phyloP scores from a whole-genome alignment of 92 coral and sea anemone genomes.

The Umimayanthus kanabou region DNA sequence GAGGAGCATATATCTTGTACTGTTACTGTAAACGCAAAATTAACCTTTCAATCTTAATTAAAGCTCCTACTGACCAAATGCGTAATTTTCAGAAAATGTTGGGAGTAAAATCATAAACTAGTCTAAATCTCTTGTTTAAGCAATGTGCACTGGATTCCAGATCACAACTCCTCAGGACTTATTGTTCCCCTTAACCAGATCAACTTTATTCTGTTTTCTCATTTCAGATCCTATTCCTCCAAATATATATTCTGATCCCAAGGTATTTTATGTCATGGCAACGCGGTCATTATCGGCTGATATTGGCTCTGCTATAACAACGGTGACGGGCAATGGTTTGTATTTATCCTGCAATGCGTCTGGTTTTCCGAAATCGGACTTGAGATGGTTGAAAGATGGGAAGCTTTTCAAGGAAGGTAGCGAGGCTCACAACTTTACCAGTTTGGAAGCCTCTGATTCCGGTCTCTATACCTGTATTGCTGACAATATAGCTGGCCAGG shows the following conservation, averaged over 20 bases:
- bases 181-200: too few species aligned
- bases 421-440: slow-evolving; percentile 33
- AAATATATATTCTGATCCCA: slow-evolving; percentile 48
- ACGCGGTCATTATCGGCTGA: slow-evolving; percentile 54
- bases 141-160: too few species aligned
- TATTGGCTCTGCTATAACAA: slow-evolving; percentile 69
- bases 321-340: slow-evolving; percentile 69
- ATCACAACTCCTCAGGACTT: too few species aligned
- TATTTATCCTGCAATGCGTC: slow-evolving; percentile 75
- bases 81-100: background rate
- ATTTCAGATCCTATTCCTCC: slow-evolving; percentile 80
- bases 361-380: slow-evolving; percentile 70
- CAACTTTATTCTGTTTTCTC: background rate
- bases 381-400: slow-evolving; percentile 70
- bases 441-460: slow-evolving; percentile 60
- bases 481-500: slow-evolving; percentile 75
- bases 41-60: too few species aligned
- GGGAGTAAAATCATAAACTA: too few species aligned
- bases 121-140: too few species aligned
- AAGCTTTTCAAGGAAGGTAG: slow-evolving; percentile 48
- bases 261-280: slow-evolving; percentile 38
- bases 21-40: too few species aligned
- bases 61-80: too few species aligned
- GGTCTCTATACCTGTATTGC: slow-evolving; percentile 88
- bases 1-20: too few species aligned